These are phyloP conservation scores for Branchellion lobata DNA, from an alignment of 2,888 invertebrate species.

Conservation along the genomic window DNA sequence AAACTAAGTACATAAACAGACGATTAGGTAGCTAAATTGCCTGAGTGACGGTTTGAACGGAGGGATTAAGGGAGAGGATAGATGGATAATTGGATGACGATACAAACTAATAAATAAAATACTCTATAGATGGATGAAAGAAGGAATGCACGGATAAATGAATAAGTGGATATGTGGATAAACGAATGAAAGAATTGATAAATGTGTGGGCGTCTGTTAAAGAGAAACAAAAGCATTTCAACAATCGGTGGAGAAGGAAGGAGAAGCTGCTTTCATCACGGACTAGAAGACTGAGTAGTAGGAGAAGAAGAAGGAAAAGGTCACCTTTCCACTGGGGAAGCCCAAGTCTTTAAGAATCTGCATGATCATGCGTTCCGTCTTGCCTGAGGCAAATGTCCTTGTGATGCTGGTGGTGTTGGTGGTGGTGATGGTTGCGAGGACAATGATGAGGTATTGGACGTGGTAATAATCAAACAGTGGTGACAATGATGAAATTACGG, in stretches of 20 bases:
- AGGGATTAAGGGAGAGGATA: neutral
- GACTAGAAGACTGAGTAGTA: neutral
- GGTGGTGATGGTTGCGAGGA: neutral
- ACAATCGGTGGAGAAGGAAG: neutral
- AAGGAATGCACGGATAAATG: neutral
- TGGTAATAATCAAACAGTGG: too few species aligned
- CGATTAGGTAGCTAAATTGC: too few species aligned
- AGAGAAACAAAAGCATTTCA: neutral
- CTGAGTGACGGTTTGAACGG: neutral
- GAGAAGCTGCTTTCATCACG: neutral
- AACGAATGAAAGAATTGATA: neutral
- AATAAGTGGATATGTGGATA: too few species aligned
- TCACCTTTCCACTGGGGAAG: slow-evolving; percentile 76
- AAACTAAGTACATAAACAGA: too few species aligned
- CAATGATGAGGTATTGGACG: neutral
- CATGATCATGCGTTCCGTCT: slow-evolving; percentile 95
- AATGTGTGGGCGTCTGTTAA: neutral
- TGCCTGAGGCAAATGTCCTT: slow-evolving; percentile 97
- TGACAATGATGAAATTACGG: too few species aligned
- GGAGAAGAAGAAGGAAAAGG: too few species aligned
- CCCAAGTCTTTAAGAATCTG: slow-evolving; percentile 90
- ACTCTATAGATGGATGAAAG: neutral
- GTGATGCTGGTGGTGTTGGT: slow-evolving; percentile 70
- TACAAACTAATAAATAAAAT: neutral
- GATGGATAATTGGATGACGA: neutral